These are phyloP conservation scores for Cryptocheilus praepositus DNA, from an alignment of 2,888 invertebrate species.

Conservation along the genomic window DNA sequence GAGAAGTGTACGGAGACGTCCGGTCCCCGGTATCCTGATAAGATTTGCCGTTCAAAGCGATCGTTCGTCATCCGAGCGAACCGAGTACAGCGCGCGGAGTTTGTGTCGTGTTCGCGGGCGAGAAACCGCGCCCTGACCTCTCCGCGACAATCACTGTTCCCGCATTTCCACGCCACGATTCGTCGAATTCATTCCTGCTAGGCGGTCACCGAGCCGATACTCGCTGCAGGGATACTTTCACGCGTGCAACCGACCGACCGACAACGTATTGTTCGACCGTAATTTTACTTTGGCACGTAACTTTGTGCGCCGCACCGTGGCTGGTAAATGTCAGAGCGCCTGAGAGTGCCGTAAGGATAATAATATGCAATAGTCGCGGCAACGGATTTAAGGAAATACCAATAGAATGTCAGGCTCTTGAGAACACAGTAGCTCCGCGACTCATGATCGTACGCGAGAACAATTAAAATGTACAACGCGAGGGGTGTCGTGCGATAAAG, in stretches of 20 bases:
- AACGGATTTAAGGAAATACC: no score
- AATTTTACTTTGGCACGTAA: no score
- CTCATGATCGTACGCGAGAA: no score
- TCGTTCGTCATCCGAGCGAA: constrained; percentile 35
- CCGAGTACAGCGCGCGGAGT: not conserved
- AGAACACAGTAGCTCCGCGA: not conserved
- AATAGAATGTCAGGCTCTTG: no score
- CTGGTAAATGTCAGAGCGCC: no score
- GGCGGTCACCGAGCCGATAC: not conserved
- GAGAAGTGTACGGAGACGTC: constrained; percentile 20
- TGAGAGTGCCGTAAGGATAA: no score
- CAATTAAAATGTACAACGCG: constrained; percentile 5
- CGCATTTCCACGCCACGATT: constrained; percentile 48
- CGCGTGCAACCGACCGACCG: no score
- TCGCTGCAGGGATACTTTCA: no score
- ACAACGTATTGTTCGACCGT: no score
- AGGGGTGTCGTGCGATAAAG: constrained; percentile 22
- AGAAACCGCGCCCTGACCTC: constrained; percentile 3
- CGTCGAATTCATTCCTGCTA: constrained; percentile 52
- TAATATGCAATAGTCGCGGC: no score
- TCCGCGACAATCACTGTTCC: constrained; percentile 26
- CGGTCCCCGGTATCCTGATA: constrained; percentile 28
- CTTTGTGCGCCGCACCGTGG: no score
- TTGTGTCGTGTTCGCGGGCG: constrained; percentile 5
- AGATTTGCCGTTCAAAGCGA: constrained; percentile 32